Evolutionary conservation across 2,113 vertebrate species (phyloP).

Genomic region (Oriolus oriolus): DNA sequence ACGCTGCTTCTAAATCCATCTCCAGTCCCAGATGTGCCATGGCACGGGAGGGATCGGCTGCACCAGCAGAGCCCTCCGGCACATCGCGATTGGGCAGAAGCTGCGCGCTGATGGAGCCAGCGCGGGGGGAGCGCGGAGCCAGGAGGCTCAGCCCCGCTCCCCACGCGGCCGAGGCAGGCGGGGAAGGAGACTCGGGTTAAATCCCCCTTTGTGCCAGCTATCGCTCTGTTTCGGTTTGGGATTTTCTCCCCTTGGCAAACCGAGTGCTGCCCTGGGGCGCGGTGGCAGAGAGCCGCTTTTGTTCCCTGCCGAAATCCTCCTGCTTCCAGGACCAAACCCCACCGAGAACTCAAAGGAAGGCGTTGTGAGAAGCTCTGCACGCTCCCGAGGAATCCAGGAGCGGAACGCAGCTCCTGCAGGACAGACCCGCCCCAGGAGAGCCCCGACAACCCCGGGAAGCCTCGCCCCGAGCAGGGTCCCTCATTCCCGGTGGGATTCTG

Average conservation of each 20-base stretch:
- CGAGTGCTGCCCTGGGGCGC: neutral
- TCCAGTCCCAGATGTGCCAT: neutral
- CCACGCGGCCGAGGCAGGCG: neutral
- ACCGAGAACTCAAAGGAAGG: neutral
- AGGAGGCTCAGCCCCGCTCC: neutral
- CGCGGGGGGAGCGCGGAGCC: neutral
- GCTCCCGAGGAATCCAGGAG: rapidly evolving
- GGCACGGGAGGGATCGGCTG: neutral
- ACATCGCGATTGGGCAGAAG: neutral
- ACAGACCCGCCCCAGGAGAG: neutral
- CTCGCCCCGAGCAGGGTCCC: neutral
- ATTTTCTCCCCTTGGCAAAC: neutral
- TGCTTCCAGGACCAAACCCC: neutral
- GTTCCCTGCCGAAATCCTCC: neutral
- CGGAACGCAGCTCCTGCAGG: neutral
- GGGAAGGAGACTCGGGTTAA: neutral
- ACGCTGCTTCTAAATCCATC: neutral
- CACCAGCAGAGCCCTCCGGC: neutral
- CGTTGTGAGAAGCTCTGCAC: neutral
- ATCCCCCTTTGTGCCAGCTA: neutral
- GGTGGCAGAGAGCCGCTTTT: neutral
- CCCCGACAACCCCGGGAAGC: neutral
- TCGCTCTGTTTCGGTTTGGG: neutral
- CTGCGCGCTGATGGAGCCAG: neutral
- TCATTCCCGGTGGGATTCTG: rapidly evolving